Percentiles rank a stretch among this genome's conserved stretches.
Conservation (phyloP, 2,113 vertebrate species). For the Trachemys scripta region DNA sequence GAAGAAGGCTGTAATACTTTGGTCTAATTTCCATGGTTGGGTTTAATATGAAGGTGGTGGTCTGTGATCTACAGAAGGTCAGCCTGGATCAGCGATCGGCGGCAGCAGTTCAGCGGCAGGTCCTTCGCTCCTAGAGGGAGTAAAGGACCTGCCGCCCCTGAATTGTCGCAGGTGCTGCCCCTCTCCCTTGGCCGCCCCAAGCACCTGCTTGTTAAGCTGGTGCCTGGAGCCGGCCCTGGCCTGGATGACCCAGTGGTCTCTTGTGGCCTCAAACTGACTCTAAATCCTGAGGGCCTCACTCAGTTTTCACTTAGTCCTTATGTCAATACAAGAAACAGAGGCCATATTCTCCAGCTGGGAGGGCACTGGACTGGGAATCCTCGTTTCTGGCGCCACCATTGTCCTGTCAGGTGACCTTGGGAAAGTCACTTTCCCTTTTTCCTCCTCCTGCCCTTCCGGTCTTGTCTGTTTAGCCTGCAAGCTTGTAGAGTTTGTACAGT, state of each 20-base stretch:
- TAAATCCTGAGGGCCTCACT: not conserved
- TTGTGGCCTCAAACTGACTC: not conserved
- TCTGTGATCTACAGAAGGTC: not conserved
- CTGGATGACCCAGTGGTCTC: not conserved
- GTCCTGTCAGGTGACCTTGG: not conserved
- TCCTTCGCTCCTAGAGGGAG: no score
- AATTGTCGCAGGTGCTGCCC: no score
- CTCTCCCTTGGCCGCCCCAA: no score
- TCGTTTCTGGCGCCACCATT: accelerated
- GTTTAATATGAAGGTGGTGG: not conserved
- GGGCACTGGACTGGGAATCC: not conserved
- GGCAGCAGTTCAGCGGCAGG: no score
- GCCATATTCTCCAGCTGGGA: not conserved
- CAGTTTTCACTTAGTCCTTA: not conserved
- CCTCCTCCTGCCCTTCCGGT: not conserved
- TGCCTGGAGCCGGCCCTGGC: no score
- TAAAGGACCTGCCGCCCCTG: no score
- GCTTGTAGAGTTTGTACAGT: not conserved
- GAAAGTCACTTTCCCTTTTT: not conserved
- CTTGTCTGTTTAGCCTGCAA: not conserved
- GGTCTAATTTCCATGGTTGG: not conserved
- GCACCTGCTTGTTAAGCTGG: no score
- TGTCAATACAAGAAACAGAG: not conserved
- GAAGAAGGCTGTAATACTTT: not conserved
- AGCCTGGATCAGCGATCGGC: not conserved